These are phyloP conservation scores for Phalloptychus januarius DNA, from an alignment of 2,797 vertebrate genomes.

Conservation along the genomic window DNA sequence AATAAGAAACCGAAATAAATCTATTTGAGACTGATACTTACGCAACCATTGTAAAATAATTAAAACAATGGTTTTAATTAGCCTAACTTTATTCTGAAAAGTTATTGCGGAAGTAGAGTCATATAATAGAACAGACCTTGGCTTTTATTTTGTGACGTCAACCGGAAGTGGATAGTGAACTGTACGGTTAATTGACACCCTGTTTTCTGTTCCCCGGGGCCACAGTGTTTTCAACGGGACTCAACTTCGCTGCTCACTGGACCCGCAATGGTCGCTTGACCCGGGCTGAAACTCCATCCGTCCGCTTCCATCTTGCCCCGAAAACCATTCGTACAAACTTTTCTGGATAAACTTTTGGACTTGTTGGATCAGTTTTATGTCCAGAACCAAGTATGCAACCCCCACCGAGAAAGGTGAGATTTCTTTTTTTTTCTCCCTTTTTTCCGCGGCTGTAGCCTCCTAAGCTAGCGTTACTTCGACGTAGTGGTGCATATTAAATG, in stretches of 20 bases:
- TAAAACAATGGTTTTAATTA: neutral
- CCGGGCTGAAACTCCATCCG: slow-evolving; percentile 28
- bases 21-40: no score
- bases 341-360: slow-evolving; percentile 29
- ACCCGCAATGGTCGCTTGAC: slow-evolving; percentile 69
- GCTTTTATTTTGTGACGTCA: slow-evolving; percentile 21
- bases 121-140: fast-evolving
- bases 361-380: slow-evolving; percentile 60
- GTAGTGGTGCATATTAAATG: slow-evolving; percentile 67
- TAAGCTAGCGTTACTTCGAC: slow-evolving; percentile 65
- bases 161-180: slow-evolving; percentile 23
- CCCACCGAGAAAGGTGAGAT: slow-evolving; percentile 93
- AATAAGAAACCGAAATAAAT: neutral
- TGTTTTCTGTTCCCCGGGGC: slow-evolving; percentile 67
- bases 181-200: neutral
- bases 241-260: slow-evolving; percentile 47
- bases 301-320: slow-evolving; percentile 1
- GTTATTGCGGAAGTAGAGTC: neutral
- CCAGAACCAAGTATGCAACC: slow-evolving; percentile 88
- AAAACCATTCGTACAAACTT: slow-evolving; percentile 28
- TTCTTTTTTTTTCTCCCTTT: slow-evolving; percentile 7
- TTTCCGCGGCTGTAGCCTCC: slow-evolving; percentile 51
- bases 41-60: neutral
- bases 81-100: slow-evolving; percentile 39
- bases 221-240: slow-evolving; percentile 71